Base-by-base conservation (phyloP, 92 coral and sea anemone species). In the Pocillopora grandis region DNA sequence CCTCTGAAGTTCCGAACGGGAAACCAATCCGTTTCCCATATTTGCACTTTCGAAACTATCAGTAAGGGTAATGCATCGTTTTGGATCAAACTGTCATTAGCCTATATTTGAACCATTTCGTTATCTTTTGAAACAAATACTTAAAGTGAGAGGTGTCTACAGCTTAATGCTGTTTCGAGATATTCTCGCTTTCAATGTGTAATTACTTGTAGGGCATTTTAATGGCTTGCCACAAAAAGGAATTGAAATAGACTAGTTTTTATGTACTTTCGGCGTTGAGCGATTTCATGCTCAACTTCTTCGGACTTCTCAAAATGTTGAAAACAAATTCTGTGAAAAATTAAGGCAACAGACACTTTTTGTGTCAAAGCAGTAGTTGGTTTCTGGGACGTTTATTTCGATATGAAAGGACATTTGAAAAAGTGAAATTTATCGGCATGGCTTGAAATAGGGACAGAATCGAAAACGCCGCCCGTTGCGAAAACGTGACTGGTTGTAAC, bases 1-100 rank as follows among this genome's bases (percentile, higher is more conserved):
- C 69, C 62, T 37, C 72, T 21, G 33, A 82, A 72, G 86, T 74
- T 83, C 86, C 86, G 80, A 62, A 83, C 69, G 86, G 86, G 86
- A 83, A 83, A 73, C 75, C 63, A 62, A 80, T n/a, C 56, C 72
- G 21, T 35, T n/a, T 20, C 60, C 33, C 71, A 31, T 59, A 61
- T 77, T 69, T 59, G 71, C 85, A 60, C 31, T 71, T 81, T 81
- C 78, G 70, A 75, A 81, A 59, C 42, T 49, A 81, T 59, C 63
- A 36, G 58, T 63, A 42, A 55, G 27, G 15, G 52, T 42, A 42
- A 42, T 42, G 52, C 52, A 3, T 42, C 4, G 52, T 7, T 42
- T 42, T 7, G 56, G 84, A 23, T 56, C 56, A 21, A 56, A 55
- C 58, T 20, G 65, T 57, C 84, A 58, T 8, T 62, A 56, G 9